These are phyloP conservation scores for Pagrus major DNA, from an alignment of 2,113 vertebrate genomes.

Conservation along the genomic window DNA sequence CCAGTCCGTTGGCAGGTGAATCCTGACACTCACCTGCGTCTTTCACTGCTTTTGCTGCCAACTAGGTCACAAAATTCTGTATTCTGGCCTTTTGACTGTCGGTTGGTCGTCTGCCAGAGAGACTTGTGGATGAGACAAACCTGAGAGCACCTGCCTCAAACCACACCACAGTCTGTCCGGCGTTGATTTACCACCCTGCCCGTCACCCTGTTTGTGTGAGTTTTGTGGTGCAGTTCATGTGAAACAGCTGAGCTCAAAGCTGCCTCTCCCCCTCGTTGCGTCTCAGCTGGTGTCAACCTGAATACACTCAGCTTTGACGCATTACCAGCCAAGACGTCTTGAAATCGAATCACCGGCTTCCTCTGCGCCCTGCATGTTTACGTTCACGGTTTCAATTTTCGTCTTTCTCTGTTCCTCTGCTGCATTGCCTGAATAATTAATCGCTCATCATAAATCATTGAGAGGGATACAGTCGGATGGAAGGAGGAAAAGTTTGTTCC, in stretches of 20 bases:
- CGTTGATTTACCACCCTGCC: neutral
- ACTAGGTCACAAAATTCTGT: neutral
- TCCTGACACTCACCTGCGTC: no score
- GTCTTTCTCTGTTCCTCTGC: constrained; percentile 56
- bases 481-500: constrained; percentile 67
- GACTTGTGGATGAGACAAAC: neutral
- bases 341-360: constrained; percentile 31
- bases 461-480: constrained; percentile 54
- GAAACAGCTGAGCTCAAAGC: constrained; percentile 17
- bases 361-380: constrained; percentile 38
- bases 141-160: constrained; percentile 13
- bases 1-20: neutral
- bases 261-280: neutral
- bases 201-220: neutral
- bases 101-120: neutral
- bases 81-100: neutral
- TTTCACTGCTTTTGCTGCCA: neutral
- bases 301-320: neutral
- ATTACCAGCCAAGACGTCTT: constrained; percentile 19
- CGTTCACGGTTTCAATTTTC: constrained; percentile 49
- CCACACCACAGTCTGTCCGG: neutral
- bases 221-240: neutral
- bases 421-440: constrained; percentile 82
- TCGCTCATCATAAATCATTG: constrained; percentile 79
- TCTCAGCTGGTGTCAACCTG: neutral